These are phyloP conservation scores for Laticauda colubrina DNA, from an alignment of 2,113 vertebrate species.

Conservation along the genomic window DNA sequence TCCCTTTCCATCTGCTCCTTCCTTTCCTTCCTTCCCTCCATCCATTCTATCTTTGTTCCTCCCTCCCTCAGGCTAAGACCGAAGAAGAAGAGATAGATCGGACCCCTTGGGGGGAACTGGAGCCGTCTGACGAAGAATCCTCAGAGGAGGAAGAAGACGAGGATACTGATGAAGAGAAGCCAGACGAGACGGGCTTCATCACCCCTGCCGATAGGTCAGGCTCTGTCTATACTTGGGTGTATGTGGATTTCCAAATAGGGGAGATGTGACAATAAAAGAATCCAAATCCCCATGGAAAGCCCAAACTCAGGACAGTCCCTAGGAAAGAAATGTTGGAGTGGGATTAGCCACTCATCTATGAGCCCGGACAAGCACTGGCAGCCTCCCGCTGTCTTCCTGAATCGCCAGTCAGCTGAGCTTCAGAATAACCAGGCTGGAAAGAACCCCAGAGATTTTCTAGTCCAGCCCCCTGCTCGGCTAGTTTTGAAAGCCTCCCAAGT, in stretches of 20 bases:
- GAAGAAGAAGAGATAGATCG: conserved; percentile 91
- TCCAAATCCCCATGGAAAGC: background rate
- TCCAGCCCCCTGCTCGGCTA: no score
- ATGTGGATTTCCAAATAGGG: background rate
- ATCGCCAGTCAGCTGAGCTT: background rate
- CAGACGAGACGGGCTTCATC: conserved; percentile 89
- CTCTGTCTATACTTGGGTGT: background rate
- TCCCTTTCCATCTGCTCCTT: no score
- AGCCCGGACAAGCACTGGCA: background rate
- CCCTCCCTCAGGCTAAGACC: conserved; percentile 74
- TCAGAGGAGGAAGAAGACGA: conserved; percentile 92
- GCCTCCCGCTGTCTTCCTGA: no score
- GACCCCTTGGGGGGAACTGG: conserved; percentile 88
- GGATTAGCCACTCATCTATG: background rate
- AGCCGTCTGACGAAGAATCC: conserved; percentile 89
- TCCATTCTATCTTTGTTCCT: background rate
- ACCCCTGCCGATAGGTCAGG: conserved; percentile 88
- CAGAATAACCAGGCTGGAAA: background rate
- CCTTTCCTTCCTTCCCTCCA: no score
- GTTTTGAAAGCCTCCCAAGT: no score
- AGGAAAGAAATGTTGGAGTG: background rate
- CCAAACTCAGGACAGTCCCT: background rate
- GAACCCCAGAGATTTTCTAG: no score
- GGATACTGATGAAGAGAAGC: conserved; percentile 92
- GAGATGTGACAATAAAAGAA: background rate